These are phyloP conservation scores for Augochlorella aurata DNA, from an alignment of 2,888 invertebrate species.

Conservation along the genomic window DNA sequence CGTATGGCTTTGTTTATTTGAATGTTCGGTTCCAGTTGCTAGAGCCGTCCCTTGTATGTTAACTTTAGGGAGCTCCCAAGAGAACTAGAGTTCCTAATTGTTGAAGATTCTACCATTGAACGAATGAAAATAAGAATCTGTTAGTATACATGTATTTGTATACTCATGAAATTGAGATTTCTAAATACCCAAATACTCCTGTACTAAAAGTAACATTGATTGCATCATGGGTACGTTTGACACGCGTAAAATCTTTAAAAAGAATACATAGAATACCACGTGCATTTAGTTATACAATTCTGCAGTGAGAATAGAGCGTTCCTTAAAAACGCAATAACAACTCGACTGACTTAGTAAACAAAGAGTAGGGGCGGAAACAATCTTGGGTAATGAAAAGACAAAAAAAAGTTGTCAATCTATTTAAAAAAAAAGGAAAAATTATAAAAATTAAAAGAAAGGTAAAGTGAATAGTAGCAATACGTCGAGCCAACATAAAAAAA, in stretches of 20 bases:
- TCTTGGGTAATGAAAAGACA: conserved; percentile 23
- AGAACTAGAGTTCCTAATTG: too few species aligned
- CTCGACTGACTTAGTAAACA: conserved; percentile 52
- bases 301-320: conserved; percentile 51
- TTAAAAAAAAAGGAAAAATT: conserved; percentile 36
- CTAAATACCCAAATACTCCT: not conserved
- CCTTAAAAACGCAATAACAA: conserved; percentile 51
- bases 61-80: too few species aligned
- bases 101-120: not conserved
- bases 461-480: conserved; percentile 71
- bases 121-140: not conserved
- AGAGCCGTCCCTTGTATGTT: not conserved
- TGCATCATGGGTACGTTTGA: not conserved
- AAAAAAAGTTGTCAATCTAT: conserved; percentile 28
- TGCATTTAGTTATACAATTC: conserved; percentile 61
- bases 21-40: not conserved
- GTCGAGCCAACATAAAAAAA: conserved; percentile 67
- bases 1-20: not conserved
- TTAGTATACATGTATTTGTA: not conserved
- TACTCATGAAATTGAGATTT: not conserved
- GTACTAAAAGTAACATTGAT: not conserved
- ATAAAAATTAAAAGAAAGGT: conserved; percentile 52
- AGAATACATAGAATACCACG: conserved; percentile 38
- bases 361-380: conserved; percentile 28
- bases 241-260: not conserved